phyloP scores from a whole-genome alignment of 2,888 invertebrate genomes.

The Falcaria lacertinaria region DNA sequence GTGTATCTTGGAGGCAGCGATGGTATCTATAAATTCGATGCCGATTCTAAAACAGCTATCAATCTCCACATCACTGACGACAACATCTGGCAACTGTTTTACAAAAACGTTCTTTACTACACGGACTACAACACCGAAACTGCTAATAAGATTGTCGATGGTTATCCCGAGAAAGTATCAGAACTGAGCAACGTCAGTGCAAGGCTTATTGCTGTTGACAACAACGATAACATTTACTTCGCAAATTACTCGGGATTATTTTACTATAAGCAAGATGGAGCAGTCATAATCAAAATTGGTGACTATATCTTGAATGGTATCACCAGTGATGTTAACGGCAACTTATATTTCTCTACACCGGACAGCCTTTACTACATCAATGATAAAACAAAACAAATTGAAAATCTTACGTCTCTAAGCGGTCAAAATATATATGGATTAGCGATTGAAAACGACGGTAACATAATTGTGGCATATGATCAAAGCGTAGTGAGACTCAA shows the following conservation, averaged over 20 bases:
- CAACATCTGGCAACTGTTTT: conserved; percentile 64
- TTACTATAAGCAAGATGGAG: conserved; percentile 15
- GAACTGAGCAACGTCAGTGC: conserved; percentile 24
- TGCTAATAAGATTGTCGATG: conserved; percentile 27
- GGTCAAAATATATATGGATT: background rate
- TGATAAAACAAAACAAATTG: background rate
- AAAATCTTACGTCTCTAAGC: background rate
- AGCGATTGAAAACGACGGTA: background rate
- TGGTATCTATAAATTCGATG: conserved; percentile 50
- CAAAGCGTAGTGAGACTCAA: background rate
- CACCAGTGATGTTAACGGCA: conserved; percentile 28
- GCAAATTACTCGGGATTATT: conserved; percentile 39
- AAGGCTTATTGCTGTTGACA: conserved; percentile 31
- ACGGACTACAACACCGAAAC: conserved; percentile 41
- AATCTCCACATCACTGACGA: conserved; percentile 25
- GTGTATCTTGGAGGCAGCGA: conserved; percentile 52
- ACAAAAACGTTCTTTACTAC: conserved; percentile 47
- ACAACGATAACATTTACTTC: conserved; percentile 26
- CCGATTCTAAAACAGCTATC: conserved; percentile 31
- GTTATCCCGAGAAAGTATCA: conserved; percentile 15
- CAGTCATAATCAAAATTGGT: conserved; percentile 11
- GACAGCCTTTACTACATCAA: background rate
- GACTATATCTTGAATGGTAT: conserved; percentile 25
- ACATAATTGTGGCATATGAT: background rate
- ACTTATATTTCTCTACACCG: conserved; percentile 32